phyloP scores from a whole-genome alignment of 2,797 vertebrate species.

The Takifugu rubripes region DNA sequence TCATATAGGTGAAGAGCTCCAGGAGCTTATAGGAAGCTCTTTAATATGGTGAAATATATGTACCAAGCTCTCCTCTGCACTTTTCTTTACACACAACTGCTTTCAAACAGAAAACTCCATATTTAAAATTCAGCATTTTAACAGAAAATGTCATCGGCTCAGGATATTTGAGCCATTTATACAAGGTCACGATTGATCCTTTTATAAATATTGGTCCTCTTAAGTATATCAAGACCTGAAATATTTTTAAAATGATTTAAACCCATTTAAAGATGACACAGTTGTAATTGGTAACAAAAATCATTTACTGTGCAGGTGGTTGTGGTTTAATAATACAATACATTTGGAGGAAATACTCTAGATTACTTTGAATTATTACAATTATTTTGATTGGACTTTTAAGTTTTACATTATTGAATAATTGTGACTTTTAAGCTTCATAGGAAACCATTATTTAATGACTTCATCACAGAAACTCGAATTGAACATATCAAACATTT shows the following conservation, averaged over 20 bases:
- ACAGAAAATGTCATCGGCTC: constrained; percentile 4
- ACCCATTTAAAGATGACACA: constrained; percentile 41
- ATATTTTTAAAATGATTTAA: constrained; percentile 43
- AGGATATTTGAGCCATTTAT: constrained; percentile 19
- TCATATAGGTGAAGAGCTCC: not conserved
- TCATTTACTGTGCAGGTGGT: constrained; percentile 57
- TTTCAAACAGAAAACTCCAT: constrained; percentile 10
- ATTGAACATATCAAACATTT: constrained; percentile 77
- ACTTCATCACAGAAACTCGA: constrained; percentile 59
- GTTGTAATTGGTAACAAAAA: constrained; percentile 37
- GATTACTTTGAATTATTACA: constrained; percentile 37
- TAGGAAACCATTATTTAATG: constrained; percentile 50
- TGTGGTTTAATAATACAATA: constrained; percentile 73
- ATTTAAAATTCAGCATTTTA: constrained; percentile 7
- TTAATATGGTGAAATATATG: not conserved
- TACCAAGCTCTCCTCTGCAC: constrained; percentile 4
- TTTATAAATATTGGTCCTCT: constrained; percentile 14
- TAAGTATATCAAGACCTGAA: constrained; percentile 46
- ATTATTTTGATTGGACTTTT: constrained; percentile 65
- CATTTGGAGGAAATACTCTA: constrained; percentile 62
- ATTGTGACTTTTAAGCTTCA: constrained; percentile 52
- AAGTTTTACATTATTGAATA: constrained; percentile 55
- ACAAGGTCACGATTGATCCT: constrained; percentile 7
- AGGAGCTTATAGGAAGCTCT: not conserved
- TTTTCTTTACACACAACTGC: constrained; percentile 19